A percentile compares a stretch with the other conserved stretches of the same genome.
Conservation (phyloP, 2,888 invertebrate species). For the Lepidocyrtinus sp. region DNA sequence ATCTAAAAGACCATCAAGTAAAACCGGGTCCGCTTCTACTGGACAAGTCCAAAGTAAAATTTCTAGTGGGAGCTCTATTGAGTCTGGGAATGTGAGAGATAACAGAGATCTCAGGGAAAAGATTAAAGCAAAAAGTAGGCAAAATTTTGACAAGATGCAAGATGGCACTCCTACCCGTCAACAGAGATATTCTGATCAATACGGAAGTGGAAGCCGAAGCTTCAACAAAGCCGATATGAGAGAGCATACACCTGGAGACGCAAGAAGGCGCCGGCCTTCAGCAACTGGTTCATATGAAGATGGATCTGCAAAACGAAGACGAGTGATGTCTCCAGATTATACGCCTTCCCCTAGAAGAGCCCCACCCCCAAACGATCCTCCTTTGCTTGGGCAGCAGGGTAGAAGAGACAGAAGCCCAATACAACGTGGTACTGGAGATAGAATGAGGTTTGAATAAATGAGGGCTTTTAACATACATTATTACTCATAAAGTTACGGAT, state of each 20-base stretch:
- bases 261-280: conserved; percentile 28
- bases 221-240: conserved; percentile 35
- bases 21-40: conserved; percentile 45
- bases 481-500: background rate
- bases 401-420: conserved; percentile 51
- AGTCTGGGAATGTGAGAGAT: conserved; percentile 49
- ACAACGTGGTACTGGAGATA: conserved; percentile 37
- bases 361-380: conserved; percentile 51
- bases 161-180: conserved; percentile 37
- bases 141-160: conserved; percentile 55
- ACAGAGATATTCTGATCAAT: conserved; percentile 23
- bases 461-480: background rate
- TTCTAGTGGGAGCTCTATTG: conserved; percentile 49
- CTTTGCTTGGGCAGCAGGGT: background rate
- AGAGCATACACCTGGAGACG: conserved; percentile 35
- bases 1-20: conserved; percentile 46
- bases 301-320: conserved; percentile 42
- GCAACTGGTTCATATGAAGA: conserved; percentile 39
- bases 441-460: conserved; percentile 36
- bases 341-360: conserved; percentile 45
- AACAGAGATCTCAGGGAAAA: conserved; percentile 51
- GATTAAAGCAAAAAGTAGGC: conserved; percentile 51
- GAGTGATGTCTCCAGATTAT: conserved; percentile 44
- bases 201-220: conserved; percentile 15
- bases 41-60: conserved; percentile 43